Evolutionary conservation across 2,888 invertebrate species (phyloP).

Genomic region (Anticlea derivata): DNA sequence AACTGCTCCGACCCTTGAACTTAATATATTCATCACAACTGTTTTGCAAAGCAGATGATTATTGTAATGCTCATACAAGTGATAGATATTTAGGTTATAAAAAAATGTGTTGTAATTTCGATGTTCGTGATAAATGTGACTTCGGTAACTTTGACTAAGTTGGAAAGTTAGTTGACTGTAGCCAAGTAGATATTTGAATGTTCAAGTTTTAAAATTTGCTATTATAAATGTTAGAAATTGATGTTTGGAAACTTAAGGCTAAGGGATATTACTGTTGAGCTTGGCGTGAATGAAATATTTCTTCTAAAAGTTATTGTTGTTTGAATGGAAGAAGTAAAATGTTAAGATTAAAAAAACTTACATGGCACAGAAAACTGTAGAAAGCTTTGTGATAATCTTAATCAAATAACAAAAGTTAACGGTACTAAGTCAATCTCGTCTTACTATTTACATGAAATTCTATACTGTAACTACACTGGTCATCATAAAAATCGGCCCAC

Average conservation of each 20-base stretch:
- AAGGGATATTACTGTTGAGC: background rate
- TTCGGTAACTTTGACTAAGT: conserved; percentile 11
- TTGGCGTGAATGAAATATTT: background rate
- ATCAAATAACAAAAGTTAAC: background rate
- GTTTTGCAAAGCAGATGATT: background rate
- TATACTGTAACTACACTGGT: background rate
- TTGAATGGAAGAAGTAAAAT: too few species aligned
- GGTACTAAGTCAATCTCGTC: conserved; percentile 7
- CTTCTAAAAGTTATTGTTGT: background rate
- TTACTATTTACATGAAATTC: conserved; percentile 9
- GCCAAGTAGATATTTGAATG: conserved; percentile 13
- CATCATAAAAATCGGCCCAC: too few species aligned
- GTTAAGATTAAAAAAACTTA: background rate
- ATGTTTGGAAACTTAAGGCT: background rate
- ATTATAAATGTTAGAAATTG: conserved; percentile 8
- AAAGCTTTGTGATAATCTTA: background rate
- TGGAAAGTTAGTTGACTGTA: background rate
- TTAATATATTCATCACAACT: background rate
- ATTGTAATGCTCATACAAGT: conserved; percentile 6
- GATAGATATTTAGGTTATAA: background rate
- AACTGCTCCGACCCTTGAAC: too few species aligned
- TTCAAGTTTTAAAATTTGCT: conserved; percentile 18
- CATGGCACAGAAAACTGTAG: background rate
- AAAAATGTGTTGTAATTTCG: conserved; percentile 7
- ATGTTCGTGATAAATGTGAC: conserved; percentile 28